Evolutionary conservation across 2,797 vertebrate species (phyloP).

Genomic region (Schizopygopsis malacanthus): DNA sequence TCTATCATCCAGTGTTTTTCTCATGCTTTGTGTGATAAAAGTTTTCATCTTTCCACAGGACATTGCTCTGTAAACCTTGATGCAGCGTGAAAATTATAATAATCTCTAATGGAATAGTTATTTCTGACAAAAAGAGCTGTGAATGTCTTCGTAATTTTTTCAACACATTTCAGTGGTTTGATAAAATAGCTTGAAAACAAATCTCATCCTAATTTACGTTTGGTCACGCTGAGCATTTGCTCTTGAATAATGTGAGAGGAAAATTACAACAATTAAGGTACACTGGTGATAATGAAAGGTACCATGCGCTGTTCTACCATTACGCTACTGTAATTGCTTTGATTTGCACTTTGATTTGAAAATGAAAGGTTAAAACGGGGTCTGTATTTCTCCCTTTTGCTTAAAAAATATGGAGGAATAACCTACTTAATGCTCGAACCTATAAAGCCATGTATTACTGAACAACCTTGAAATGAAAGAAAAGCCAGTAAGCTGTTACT

Average conservation of each 20-base stretch:
- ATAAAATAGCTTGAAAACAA: not conserved
- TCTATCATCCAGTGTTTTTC: not conserved
- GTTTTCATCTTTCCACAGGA: not conserved
- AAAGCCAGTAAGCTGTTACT: not conserved
- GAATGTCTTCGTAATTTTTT: not conserved
- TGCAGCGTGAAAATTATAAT: not conserved
- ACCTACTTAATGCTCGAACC: not conserved
- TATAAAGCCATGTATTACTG: too few species aligned
- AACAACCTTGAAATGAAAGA: not conserved
- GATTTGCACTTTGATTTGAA: constrained; percentile 3
- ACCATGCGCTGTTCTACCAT: not conserved
- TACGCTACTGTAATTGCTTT: not conserved
- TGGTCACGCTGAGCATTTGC: not conserved
- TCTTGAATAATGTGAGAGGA: not conserved
- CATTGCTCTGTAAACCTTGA: not conserved
- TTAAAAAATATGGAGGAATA: not conserved
- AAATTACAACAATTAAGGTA: not conserved
- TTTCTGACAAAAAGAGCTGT: not conserved
- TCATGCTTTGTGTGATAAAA: not conserved
- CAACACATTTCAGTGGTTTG: not conserved
- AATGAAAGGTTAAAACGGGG: not conserved
- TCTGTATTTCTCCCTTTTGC: not conserved
- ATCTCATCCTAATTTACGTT: not conserved
- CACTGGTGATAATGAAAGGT: not conserved
- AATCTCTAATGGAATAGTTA: not conserved